These are phyloP conservation scores for Forbesichthys agassizii DNA, from an alignment of 2,113 vertebrate genomes.

Conservation along the genomic window DNA sequence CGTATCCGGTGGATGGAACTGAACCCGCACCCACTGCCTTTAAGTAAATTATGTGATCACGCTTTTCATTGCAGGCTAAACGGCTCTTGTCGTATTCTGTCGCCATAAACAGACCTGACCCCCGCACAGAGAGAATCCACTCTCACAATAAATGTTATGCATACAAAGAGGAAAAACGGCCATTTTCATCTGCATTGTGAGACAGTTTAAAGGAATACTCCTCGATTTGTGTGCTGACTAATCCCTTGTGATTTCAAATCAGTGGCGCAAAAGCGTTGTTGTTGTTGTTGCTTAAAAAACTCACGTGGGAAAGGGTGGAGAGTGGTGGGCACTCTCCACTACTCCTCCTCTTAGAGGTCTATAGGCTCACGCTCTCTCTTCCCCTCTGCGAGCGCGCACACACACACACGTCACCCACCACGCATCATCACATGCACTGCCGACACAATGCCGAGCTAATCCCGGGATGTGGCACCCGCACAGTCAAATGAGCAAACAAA, in stretches of 20 bases:
- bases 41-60: constrained; percentile 69
- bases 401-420: constrained; percentile 9
- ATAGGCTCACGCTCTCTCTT: too few relatives aligned
- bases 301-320: too few relatives aligned
- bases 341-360: too few relatives aligned
- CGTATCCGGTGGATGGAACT: background rate
- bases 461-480: constrained; percentile 61
- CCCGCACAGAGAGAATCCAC: constrained; percentile 25
- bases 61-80: constrained; percentile 70
- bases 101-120: constrained; percentile 3
- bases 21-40: constrained; percentile 39
- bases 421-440: constrained; percentile 44
- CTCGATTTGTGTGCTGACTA: constrained; percentile 16
- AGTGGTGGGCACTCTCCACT: too few relatives aligned
- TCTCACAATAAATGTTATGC: constrained; percentile 56
- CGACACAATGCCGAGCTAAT: constrained; percentile 66
- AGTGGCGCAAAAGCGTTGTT: too few relatives aligned
- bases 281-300: too few relatives aligned
- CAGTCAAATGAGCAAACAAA: constrained; percentile 75
- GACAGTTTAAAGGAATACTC: constrained; percentile 29
- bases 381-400: background rate
- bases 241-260: background rate
- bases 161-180: constrained; percentile 56
- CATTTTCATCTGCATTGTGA: constrained; percentile 22
- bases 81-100: constrained; percentile 26